Base-by-base conservation (phyloP, 2,888 invertebrate species). In the Limnephilus marmoratus region DNA sequence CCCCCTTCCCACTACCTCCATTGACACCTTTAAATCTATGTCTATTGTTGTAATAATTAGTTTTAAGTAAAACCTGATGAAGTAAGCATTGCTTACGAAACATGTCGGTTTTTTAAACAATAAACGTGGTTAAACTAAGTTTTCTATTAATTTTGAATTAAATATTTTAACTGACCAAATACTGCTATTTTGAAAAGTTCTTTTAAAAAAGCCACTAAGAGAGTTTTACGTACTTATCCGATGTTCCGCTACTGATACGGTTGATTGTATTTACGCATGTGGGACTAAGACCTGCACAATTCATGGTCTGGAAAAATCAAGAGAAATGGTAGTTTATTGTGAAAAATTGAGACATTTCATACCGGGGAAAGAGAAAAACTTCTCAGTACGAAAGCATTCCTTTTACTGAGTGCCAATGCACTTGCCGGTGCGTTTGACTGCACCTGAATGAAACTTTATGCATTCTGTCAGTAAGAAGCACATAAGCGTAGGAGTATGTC, bases 361-460 rank as follows among this genome's bases (percentile, higher is more conserved):
- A 68, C 53, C 18, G 53, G 53, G 5, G 53, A 2, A 68, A 34
- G 31, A 34, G 37, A 31, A 83, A 83, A 83, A 83, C 45, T n/a
- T n/a, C 15, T 85, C 18, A n/a, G 9, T 45, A 45, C 2, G 45
- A 85, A 85, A 5, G 34, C 2, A 83, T 83, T 34, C 81, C n/a
- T 85, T 85, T 45, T 85, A 85, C 85, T n/a, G n/a, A 41, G 85
- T 85, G 85, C 45, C 85, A 24, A 24, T 45, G 4, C 85, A 37
- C 85, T 85, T 83, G 83, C 37, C 18, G 85, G 12, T 45, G n/a
- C n/a, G n/a, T 85, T 45, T 85, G 85, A 45, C 85, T 37, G 45
- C 37, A n/a, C 85, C 85, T 5, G 85, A 24, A 85, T 85, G 45
- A 85, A 85, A 85, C 85, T 85, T 83, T 85, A 85, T 85, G 85